Conservation (phyloP, 2,797 vertebrate species). For the Coilia nasus region DNA sequence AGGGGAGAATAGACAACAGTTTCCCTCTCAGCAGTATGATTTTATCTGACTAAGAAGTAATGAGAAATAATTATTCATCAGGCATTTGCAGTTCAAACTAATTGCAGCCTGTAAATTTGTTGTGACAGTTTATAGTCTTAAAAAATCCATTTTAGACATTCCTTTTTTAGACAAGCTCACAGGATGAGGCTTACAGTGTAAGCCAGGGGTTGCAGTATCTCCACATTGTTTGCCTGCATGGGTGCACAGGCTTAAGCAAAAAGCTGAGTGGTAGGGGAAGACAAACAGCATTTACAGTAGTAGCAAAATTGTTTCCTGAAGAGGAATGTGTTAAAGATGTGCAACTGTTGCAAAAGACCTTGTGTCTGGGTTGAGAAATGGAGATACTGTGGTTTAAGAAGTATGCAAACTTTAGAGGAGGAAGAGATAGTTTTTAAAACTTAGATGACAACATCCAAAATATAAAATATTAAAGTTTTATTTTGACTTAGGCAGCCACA, state of each 20-base stretch:
- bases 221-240: not conserved
- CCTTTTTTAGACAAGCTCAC: not conserved
- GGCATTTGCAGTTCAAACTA: not conserved
- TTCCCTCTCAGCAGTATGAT: not conserved
- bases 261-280: not conserved
- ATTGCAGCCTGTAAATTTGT: not conserved
- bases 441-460: not conserved
- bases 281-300: not conserved
- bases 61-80: not conserved
- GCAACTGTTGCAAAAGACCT: not conserved
- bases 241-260: not conserved
- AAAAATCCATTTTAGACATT: not conserved
- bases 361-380: not conserved
- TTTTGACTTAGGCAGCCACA: not conserved
- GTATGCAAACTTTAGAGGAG: not conserved
- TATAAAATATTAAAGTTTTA: not conserved
- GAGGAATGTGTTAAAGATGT: not conserved
- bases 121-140: not conserved
- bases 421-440: not conserved
- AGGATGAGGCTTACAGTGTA: not conserved
- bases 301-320: not conserved
- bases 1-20: not conserved
- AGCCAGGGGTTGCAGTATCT: too few species aligned
- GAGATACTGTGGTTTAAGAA: not conserved
- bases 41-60: not conserved